Base-by-base conservation (phyloP, 2,888 invertebrate species). In the Melanargia galathea region DNA sequence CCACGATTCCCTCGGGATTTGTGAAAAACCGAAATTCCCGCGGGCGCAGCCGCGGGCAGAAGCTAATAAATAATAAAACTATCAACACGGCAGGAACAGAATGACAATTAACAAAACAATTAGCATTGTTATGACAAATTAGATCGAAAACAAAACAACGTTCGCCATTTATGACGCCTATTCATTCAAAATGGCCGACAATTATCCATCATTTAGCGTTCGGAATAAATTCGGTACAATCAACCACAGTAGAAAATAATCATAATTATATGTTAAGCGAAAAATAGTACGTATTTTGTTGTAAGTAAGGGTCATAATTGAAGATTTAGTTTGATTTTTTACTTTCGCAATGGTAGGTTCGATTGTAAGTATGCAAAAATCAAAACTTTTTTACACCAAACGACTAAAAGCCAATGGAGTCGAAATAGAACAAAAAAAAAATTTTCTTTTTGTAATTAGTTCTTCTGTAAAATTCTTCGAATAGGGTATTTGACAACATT, bases 301-400 rank as follows among this genome's bases (percentile, higher is more conserved):
- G 1, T 1, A 2, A 16, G 22, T 54, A 61, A 49, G 33, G 16
- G 1, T 55, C 18, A 55, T 45, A 51, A 40, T 63, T 52, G 45
- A 6, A 43, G 43, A 22, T 18, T 2, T 26, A 16, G 3, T 13
- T 18, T 52, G 11, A 13, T 52, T 57, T 64, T 58, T 55, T 38
- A 52, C 10, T 40, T 49, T 46, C 35, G 57, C 46, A 57, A 13
- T 45, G 35, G 56, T 45, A 33, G 49, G 48, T 57, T 30, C 48
- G 43, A 83, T 84, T 85, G 84, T 83, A n/a, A n/a, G n/a, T n/a
- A 84, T 85, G 84, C 84, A 80, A 84, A 78, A 83, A 70, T 75
- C 63, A 72, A 66, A 22, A 49, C 33, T 51, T 30, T 57, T 59
- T 59, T 59, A 59, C 8, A 59, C 48, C 20, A 16, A 22, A 48